Evolutionary conservation across 2,888 invertebrate species (phyloP).

Genomic region (Apoderus coryli): DNA sequence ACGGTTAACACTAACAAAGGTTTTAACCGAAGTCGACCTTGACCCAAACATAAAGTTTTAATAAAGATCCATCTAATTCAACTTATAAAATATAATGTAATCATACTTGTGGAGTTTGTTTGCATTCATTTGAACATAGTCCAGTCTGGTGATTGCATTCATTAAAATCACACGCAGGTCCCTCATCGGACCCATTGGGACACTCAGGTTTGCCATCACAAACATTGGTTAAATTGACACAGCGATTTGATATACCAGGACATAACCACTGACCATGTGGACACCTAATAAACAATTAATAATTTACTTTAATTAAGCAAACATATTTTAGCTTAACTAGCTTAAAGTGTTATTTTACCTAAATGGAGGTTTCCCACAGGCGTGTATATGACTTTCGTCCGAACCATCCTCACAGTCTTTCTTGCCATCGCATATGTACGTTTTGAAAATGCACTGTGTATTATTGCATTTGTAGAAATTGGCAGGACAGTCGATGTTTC

Average conservation of each 20-base stretch:
- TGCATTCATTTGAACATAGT: slow-evolving; percentile 72
- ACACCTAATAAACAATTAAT: slow-evolving; percentile 32
- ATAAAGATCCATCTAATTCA: too few species aligned
- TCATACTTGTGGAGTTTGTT: slow-evolving; percentile 55
- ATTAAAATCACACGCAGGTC: slow-evolving; percentile 71
- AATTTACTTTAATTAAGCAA: too few species aligned
- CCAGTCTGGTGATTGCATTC: slow-evolving; percentile 63
- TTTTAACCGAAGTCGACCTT: too few species aligned
- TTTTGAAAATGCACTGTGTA: slow-evolving; percentile 73
- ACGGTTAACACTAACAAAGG: too few species aligned
- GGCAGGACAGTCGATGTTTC: slow-evolving; percentile 57
- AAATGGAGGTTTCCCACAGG: slow-evolving; percentile 65
- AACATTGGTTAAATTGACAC: slow-evolving; percentile 75
- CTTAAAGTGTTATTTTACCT: too few species aligned
- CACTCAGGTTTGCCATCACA: slow-evolving; percentile 83
- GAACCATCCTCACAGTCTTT: slow-evolving; percentile 78
- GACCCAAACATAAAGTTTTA: too few species aligned
- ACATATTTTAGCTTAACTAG: too few species aligned
- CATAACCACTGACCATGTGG: slow-evolving; percentile 73
- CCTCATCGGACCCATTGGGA: slow-evolving; percentile 89
- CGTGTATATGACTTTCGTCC: slow-evolving; percentile 72
- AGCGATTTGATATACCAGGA: slow-evolving; percentile 63
- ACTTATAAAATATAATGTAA: too few species aligned
- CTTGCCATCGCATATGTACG: slow-evolving; percentile 16
- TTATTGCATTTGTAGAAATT: slow-evolving; percentile 77